Evolutionary conservation across 2,888 invertebrate genomes (phyloP).

Genomic region (Drosophila mimica): DNA sequence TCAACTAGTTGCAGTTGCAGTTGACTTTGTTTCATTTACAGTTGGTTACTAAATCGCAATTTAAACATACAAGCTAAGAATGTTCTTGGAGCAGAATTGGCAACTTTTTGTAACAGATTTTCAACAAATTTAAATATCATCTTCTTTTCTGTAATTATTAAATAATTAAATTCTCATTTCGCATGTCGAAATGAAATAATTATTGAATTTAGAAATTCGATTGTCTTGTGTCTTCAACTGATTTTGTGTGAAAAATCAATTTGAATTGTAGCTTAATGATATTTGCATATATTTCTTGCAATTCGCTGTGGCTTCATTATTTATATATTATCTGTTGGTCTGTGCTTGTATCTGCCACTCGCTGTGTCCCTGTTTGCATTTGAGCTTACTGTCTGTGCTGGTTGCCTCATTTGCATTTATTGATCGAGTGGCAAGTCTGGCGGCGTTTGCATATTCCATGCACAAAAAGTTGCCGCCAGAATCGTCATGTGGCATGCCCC

Average conservation of each 20-base stretch:
- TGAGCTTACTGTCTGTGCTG: neutral
- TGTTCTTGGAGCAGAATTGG: neutral
- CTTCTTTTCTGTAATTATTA: neutral
- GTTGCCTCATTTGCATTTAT: slow-evolving; percentile 66
- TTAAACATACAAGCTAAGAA: neutral
- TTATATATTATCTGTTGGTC: slow-evolving; percentile 19
- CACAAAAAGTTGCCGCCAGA: slow-evolving; percentile 6
- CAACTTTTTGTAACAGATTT: neutral
- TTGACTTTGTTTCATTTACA: slow-evolving; percentile 34
- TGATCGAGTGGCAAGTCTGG: slow-evolving; percentile 50
- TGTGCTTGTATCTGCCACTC: neutral
- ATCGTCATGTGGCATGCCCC: slow-evolving; percentile 37
- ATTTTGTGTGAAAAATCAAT: slow-evolving; percentile 6
- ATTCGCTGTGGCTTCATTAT: slow-evolving; percentile 39
- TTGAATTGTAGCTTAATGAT: slow-evolving; percentile 4
- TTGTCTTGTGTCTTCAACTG: slow-evolving; percentile 3
- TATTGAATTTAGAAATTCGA: slow-evolving; percentile 1
- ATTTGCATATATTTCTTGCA: slow-evolving; percentile 13
- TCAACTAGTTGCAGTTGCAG: slow-evolving; percentile 13
- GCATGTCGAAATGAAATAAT: neutral
- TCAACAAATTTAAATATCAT: neutral
- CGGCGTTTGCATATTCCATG: slow-evolving; percentile 39
- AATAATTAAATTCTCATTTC: neutral
- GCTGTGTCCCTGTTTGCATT: slow-evolving; percentile 1
- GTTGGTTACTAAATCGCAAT: slow-evolving; percentile 8